phyloP scores from a whole-genome alignment of 2,797 vertebrate genomes.

The Anomalospiza imberbis region DNA sequence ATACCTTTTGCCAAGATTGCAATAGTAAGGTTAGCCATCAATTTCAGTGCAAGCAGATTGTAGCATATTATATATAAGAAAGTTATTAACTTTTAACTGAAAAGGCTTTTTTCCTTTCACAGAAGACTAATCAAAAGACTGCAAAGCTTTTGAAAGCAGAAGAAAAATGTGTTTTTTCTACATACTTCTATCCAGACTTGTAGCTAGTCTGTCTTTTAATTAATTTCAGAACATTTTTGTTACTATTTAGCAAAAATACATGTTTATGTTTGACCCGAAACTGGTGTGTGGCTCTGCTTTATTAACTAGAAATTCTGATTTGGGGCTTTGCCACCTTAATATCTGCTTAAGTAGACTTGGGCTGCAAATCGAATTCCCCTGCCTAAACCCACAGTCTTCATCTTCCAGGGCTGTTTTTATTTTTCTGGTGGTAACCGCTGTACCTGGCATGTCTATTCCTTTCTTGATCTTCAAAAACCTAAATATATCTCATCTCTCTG shows the following conservation, averaged over 20 bases:
- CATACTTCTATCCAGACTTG: not conserved
- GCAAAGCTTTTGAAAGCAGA: not conserved
- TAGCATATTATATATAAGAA: not conserved
- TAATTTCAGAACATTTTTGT: not conserved
- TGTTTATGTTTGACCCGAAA: not conserved
- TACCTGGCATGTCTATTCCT: not conserved
- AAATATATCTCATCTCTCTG: not conserved
- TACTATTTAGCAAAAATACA: not conserved
- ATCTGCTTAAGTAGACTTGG: not conserved
- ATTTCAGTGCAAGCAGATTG: not conserved
- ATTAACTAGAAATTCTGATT: not conserved
- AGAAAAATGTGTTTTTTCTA: not conserved
- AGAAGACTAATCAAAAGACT: not conserved
- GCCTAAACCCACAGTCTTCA: not conserved
- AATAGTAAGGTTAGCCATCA: not conserved
- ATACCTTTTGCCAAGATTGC: not conserved
- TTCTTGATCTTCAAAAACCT: not conserved
- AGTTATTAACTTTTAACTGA: not conserved
- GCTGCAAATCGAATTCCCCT: not conserved
- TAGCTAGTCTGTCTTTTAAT: not conserved
- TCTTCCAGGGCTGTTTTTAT: not conserved
- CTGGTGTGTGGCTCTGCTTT: not conserved
- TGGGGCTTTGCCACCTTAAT: not conserved
- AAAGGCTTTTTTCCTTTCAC: not conserved
- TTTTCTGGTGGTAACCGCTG: not conserved